Base-by-base conservation (phyloP, 92 coral and sea anemone species). In the Palythoa heliodiscus region DNA sequence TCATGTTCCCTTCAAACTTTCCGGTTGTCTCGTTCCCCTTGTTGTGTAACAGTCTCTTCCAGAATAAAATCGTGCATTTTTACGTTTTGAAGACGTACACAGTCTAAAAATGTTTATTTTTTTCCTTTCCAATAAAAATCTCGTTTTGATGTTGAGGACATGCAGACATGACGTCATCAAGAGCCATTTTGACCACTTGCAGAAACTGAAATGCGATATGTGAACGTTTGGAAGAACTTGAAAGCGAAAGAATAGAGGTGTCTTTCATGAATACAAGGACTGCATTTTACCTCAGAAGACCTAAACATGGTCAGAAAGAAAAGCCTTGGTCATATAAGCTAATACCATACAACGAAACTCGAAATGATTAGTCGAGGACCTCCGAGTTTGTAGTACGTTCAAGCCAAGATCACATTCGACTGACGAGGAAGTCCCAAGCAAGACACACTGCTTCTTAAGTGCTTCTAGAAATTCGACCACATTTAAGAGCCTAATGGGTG, bases 261-360 rank as follows among this genome's bases (percentile, higher is more conserved):
- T 70, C 75, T 93, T 91, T 83, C 87, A 93, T 93, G 97, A 88
- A 89, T 89, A 83, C 70, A 48, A 70, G 48, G 11, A 85, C 70
- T 48, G 20, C 29, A 11, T 29, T 83, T 60, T 61, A 83, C 71
- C 72, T 54, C 24, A 29, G 73, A 82, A 87, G 93, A 88, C 81
- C 73, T 61, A 88, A 91, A 60, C 57, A 91, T 93, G 97, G 89
- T 90, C 83, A 91, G 92, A 86, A 89, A 89, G 94, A 93, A 91
- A 89, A 60, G 71, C 40, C 37, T 83, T 83, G 91, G 86, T 55
- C 85, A 84, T 77, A 61, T 91, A 85, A 87, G 88, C 76, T 93
- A 87, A 74, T 43, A 67, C 20, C 15, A 16, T 43, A 52, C 66
- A 53, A 54, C 60, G 43, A 80, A 80, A 64, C 61, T 80, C 74